phyloP scores from a whole-genome alignment of 1,140 invertebrate species.

The Wasmannia auropunctata region DNA sequence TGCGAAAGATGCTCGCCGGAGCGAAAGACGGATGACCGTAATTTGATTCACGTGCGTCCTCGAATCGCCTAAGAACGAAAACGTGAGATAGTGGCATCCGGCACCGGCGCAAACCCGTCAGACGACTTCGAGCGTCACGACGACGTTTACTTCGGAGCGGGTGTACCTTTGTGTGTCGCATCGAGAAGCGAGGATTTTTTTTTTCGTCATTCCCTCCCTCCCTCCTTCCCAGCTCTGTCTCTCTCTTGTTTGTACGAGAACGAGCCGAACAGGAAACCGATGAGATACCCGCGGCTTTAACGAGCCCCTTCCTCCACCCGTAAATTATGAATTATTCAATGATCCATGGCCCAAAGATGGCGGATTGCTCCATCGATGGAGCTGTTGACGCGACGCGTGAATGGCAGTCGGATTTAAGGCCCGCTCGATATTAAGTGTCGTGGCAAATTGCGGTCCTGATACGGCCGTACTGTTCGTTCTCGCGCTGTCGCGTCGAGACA shows the following conservation, averaged over 20 bases:
- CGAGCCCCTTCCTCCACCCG: conserved; percentile 28
- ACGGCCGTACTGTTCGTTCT: neutral
- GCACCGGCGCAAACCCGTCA: conserved; percentile 65
- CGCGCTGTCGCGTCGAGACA: neutral
- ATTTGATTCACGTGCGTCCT: conserved; percentile 47
- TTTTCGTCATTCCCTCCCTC: neutral
- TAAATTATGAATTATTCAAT: conserved; percentile 76
- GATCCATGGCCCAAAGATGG: conserved; percentile 53
- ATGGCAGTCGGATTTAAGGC: conserved; percentile 27
- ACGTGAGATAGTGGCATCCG: conserved; percentile 62
- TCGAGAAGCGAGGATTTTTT: conserved; percentile 51
- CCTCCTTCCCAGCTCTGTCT: neutral
- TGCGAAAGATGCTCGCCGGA: conserved; percentile 1
- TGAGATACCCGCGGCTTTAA: conserved; percentile 54
- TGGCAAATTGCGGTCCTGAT: neutral
- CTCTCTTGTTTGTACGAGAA: neutral
- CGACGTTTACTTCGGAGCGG: conserved; percentile 37
- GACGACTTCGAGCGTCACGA: conserved; percentile 43
- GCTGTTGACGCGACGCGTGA: conserved; percentile 51
- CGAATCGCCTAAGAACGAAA: conserved; percentile 57
- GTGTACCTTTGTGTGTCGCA: conserved; percentile 56
- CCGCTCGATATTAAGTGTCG: conserved; percentile 12
- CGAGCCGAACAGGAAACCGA: conserved; percentile 22
- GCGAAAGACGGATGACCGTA: conserved; percentile 27
- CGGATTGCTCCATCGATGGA: conserved; percentile 47